phyloP scores from a whole-genome alignment of 2,113 vertebrate species.

The Serranochromis macrocephalus region DNA sequence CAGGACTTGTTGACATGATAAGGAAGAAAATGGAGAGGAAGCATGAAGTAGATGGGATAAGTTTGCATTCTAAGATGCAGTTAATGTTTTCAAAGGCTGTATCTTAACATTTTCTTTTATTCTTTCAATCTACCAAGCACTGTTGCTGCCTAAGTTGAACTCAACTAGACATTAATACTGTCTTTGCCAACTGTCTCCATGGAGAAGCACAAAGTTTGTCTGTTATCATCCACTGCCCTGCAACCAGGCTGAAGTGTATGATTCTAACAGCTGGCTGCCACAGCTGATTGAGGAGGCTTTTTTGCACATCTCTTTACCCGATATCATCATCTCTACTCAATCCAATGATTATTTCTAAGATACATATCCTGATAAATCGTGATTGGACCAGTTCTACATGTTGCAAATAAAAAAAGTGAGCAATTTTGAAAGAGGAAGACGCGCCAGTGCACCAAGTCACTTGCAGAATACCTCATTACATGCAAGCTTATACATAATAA shows the following conservation, averaged over 20 bases:
- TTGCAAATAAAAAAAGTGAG: background rate
- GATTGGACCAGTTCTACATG: background rate
- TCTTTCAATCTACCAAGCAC: background rate
- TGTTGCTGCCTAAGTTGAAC: background rate
- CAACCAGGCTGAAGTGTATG: background rate
- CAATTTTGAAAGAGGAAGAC: background rate
- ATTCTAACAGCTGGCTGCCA: constrained; percentile 42
- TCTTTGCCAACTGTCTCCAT: constrained; percentile 44
- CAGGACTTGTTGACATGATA: background rate
- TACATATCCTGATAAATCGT: constrained; percentile 8
- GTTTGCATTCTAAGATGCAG: background rate
- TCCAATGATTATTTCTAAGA: background rate
- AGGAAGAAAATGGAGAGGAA: background rate
- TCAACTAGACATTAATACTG: background rate
- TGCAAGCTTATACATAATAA: background rate
- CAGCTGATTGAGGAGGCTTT: constrained; percentile 17
- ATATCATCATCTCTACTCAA: constrained; percentile 10
- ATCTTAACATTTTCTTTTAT: background rate
- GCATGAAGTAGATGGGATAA: background rate
- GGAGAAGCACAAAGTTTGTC: constrained; percentile 28
- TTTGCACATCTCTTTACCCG: constrained; percentile 6
- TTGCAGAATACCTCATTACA: background rate
- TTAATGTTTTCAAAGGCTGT: background rate
- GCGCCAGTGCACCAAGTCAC: background rate
- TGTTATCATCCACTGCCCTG: constrained; percentile 40